phyloP scores from a whole-genome alignment of 2,113 vertebrate genomes.

The Pachyramphus minor region DNA sequence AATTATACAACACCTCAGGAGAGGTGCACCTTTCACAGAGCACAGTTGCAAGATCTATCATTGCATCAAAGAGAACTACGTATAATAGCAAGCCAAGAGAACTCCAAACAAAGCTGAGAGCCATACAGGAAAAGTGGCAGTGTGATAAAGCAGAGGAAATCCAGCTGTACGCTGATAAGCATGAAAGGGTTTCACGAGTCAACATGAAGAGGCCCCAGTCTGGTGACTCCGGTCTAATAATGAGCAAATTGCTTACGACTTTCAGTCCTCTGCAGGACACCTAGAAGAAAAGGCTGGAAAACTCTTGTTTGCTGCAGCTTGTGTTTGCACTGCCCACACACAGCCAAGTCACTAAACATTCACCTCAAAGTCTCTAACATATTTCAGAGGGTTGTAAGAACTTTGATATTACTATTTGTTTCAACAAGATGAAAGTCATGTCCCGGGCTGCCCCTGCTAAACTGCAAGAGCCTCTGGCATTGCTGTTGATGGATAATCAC shows the following conservation, averaged over 20 bases:
- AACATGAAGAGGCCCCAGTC: slow-evolving; percentile 22
- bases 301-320: background rate
- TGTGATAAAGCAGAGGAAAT: slow-evolving; percentile 65
- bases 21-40: background rate
- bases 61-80: slow-evolving; percentile 52
- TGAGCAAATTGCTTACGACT: background rate
- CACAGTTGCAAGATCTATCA: slow-evolving; percentile 3
- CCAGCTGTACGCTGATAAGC: slow-evolving; percentile 60
- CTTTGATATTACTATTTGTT: background rate
- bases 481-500: background rate
- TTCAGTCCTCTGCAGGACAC: background rate
- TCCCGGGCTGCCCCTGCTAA: background rate
- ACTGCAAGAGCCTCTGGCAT: background rate
- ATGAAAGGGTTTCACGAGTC: slow-evolving; percentile 38
- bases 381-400: background rate
- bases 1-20: slow-evolving; percentile 43
- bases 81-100: slow-evolving; percentile 46
- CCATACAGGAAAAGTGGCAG: slow-evolving; percentile 57
- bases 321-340: slow-evolving; percentile 12
- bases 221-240: background rate
- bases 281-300: background rate
- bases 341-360: background rate
- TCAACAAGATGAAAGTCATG: background rate
- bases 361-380: background rate
- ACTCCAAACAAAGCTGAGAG: slow-evolving; percentile 61